phyloP scores from a whole-genome alignment of 2,797 vertebrate genomes.

The Peromyscus attwateri region DNA sequence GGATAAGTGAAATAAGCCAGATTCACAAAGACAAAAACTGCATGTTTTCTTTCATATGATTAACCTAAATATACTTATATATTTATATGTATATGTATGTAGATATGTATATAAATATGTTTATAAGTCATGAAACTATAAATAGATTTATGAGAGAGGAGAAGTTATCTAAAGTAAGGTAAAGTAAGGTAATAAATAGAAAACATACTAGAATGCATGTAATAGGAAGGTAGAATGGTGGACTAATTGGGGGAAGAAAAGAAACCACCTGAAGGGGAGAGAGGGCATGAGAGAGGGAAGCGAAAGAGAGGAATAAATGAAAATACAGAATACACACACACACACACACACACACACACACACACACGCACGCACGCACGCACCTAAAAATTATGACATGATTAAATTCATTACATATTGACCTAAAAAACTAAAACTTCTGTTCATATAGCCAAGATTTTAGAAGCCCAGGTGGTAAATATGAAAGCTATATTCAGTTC shows the following conservation, averaged over 20 bases:
- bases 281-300: neutral
- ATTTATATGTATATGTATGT: neutral
- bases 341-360: neutral
- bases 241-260: neutral
- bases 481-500: slow-evolving; percentile 34
- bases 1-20: neutral
- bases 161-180: neutral
- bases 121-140: neutral
- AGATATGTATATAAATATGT: neutral
- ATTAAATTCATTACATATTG: neutral
- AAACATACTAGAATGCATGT: neutral
- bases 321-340: neutral
- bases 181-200: neutral
- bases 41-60: neutral
- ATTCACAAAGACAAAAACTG: neutral
- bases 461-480: slow-evolving; percentile 3
- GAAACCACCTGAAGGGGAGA: neutral
- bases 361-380: neutral
- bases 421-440: neutral
- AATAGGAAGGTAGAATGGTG: neutral
- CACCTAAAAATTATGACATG: neutral
- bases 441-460: neutral
- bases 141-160: neutral
- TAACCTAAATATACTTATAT: neutral
- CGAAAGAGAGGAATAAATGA: neutral